Conservation (phyloP, 2,113 vertebrate genomes). For the Burhinus bistriatus region DNA sequence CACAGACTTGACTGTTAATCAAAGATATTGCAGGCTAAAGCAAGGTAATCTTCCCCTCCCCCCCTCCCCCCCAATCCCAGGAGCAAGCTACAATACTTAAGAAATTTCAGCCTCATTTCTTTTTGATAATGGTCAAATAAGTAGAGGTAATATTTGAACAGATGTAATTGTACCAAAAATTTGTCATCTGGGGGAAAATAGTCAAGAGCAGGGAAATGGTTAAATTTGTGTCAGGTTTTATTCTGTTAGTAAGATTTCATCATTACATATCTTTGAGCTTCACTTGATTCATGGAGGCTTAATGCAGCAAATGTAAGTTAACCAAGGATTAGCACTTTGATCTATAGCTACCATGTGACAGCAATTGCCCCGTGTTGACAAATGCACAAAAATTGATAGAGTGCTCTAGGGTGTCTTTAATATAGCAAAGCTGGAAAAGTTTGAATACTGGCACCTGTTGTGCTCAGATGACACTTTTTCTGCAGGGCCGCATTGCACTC, state of each 20-base stretch:
- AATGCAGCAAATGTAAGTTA: background rate
- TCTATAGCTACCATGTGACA: background rate
- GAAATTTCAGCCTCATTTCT: background rate
- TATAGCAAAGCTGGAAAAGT: background rate
- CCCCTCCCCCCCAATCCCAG: too few relatives aligned
- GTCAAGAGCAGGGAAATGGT: background rate
- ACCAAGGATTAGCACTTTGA: background rate
- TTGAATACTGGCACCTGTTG: background rate
- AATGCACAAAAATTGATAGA: background rate
- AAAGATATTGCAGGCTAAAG: background rate
- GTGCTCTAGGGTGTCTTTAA: background rate
- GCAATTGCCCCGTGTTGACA: background rate
- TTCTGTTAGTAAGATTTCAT: background rate
- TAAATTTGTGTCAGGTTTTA: background rate
- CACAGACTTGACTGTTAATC: background rate
- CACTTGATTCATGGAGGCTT: background rate
- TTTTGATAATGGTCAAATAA: background rate
- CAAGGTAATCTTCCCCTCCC: background rate
- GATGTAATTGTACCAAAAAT: background rate
- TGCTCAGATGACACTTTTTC: background rate
- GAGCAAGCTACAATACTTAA: background rate
- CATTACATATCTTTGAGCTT: background rate
- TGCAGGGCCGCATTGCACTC: background rate
- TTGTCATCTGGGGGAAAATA: background rate
- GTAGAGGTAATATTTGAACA: background rate